Conservation (phyloP, 1,140 invertebrate species). For the Bradynema listronoti region DNA sequence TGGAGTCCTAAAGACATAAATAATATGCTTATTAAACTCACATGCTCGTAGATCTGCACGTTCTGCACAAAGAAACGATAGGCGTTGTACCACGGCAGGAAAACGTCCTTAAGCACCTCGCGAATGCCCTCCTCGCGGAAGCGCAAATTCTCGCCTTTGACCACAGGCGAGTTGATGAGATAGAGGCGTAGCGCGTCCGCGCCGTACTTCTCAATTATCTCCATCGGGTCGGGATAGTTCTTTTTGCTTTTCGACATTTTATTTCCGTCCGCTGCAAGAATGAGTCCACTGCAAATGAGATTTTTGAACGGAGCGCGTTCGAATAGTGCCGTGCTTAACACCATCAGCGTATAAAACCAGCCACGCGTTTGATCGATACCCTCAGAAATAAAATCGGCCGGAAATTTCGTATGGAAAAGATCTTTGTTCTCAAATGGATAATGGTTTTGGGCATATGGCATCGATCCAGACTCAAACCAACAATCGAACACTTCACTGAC, state of each 20-base stretch:
- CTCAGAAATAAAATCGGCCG: conserved; percentile 99
- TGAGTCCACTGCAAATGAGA: conserved; percentile 86
- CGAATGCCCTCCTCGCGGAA: conserved; percentile 95
- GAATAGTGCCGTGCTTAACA: conserved; percentile 90
- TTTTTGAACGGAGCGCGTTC: conserved; percentile 95
- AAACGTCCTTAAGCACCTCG: conserved; percentile 92
- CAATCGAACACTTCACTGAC: conserved; percentile 96
- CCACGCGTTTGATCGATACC: conserved; percentile 92
- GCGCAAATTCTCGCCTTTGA: conserved; percentile 85
- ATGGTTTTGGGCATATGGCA: conserved; percentile 95
- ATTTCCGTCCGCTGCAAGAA: conserved; percentile 85
- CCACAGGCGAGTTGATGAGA: conserved; percentile 94
- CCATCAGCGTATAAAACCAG: conserved; percentile 89
- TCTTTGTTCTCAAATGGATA: conserved; percentile 82
- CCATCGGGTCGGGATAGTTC: conserved; percentile 93
- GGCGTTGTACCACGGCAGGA: conserved; percentile 97
- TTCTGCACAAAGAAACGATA: conserved; percentile 91
- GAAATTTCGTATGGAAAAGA: conserved; percentile 86
- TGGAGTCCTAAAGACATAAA: conserved; percentile 1
- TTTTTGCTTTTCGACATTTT: conserved; percentile 99
- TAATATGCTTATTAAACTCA: conserved; percentile 61
- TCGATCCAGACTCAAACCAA: conserved; percentile 99
- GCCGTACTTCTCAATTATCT: conserved; percentile 84
- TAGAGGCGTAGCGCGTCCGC: conserved; percentile 89
- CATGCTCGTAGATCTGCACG: conserved; percentile 73